Base-by-base conservation (phyloP, 1,140 invertebrate species). In the Bombus sylvicola region DNA sequence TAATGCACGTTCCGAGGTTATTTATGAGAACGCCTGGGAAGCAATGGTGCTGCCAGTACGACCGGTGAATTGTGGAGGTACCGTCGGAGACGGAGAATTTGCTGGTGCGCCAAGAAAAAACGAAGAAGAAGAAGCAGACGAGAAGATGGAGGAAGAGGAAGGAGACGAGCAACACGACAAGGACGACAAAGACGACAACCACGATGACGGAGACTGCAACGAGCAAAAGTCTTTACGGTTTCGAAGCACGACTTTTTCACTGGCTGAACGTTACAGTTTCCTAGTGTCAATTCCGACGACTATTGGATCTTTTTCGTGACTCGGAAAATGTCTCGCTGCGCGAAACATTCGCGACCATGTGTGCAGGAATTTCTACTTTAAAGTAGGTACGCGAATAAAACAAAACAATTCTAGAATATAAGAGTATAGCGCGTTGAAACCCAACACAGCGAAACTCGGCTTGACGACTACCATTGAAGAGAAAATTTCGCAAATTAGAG, bases 1-100 rank as follows among this genome's bases (percentile, higher is more conserved):
- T 91, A 91, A 91, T 90, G 90, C 83, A 80, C 90, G 89, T 81
- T 82, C 85, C 43, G 66, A 69, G 87, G 90, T 91, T 91, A 91
- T 91, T 91, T 91, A 91, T 89, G 90, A 91, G 89, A 81, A 71
- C 87, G 89, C 81, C 85, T 41, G 39, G 69, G 87, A 83, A 87
- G 84, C 83, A 88, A 87, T 74, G 90, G 87, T 77, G 80, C 34
- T 83, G 88, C 87, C 72, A 84, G 86, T 77, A 72, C 89, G 80
- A 77, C 66, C 81, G 73, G 88, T 90, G 89, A 90, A 90, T 88
- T 88, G 89, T 86, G 64, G 81, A 83, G 82, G 66, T 66, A 64
- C n/a, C 87, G 84, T 86, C 64, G 77, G 80, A 86, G 89, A 88
- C 86, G 64, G 77, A 83, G 89, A 90, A 90, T 90, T 90, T 77